Conservation (phyloP, 1,140 invertebrate genomes). For the Pentalonia nigronervosa region DNA sequence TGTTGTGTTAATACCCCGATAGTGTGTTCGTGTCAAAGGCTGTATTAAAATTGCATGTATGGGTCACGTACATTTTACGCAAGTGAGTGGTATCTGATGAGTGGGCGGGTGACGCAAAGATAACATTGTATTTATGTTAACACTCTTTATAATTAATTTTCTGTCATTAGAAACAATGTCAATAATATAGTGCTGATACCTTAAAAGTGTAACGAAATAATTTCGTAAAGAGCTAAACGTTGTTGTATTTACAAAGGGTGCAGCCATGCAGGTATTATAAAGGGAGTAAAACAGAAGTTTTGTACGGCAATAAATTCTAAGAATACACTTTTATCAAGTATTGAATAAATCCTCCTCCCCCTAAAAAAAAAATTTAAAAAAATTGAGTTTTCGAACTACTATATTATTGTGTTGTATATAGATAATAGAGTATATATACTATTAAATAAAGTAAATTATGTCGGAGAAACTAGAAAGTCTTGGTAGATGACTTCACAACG, state of each 20-base stretch:
- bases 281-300: not conserved
- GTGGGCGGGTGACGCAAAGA: not conserved
- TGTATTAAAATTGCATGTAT: not conserved
- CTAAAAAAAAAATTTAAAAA: not conserved
- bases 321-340: not conserved
- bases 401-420: not conserved
- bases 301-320: not conserved
- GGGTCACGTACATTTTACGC: not conserved
- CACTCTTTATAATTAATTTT: not conserved
- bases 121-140: not conserved
- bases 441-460: constrained; percentile 9
- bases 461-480: not conserved
- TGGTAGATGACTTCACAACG: not conserved
- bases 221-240: not conserved
- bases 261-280: not conserved
- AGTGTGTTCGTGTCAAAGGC: not conserved
- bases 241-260: not conserved
- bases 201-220: not conserved
- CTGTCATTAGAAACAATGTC: not conserved
- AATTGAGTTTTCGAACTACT: not conserved
- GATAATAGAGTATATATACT: not conserved
- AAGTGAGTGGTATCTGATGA: not conserved
- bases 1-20: not conserved
- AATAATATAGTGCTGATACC: not conserved
- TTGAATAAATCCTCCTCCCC: not conserved